phyloP scores from a whole-genome alignment of 2,113 vertebrate genomes.

The Salvelinus alpinus region DNA sequence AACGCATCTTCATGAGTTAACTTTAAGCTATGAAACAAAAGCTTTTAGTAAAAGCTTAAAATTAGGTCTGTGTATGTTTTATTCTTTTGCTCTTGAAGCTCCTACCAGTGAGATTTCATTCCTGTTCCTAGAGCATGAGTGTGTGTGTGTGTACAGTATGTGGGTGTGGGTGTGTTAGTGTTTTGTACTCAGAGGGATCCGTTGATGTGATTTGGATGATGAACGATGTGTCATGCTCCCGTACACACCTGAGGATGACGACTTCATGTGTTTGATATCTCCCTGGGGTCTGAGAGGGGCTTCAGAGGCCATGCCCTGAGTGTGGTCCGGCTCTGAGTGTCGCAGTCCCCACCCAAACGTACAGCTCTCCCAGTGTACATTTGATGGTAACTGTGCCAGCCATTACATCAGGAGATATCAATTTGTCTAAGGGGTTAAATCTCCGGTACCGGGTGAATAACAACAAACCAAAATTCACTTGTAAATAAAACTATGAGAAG shows the following conservation, averaged over 20 bases:
- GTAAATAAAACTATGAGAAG: neutral
- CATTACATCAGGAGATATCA: neutral
- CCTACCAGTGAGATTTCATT: neutral
- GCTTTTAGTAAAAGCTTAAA: neutral
- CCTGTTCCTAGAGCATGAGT: neutral
- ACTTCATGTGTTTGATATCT: conserved; percentile 7
- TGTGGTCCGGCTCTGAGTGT: neutral
- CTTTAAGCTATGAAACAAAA: neutral
- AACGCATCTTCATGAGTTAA: neutral
- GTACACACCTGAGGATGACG: neutral
- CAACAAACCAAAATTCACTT: neutral
- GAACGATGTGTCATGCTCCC: neutral
- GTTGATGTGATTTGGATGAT: conserved; percentile 4
- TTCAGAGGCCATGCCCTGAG: neutral
- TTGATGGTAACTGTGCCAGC: neutral
- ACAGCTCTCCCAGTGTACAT: too few relatives aligned
- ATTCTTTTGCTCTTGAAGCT: too few relatives aligned
- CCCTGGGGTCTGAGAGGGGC: neutral
- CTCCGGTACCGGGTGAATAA: neutral
- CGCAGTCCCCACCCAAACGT: neutral
- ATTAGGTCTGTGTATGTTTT: neutral
- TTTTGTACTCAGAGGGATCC: conserved; percentile 1
- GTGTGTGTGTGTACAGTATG: neutral
- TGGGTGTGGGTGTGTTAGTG: neutral
- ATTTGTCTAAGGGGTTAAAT: neutral